These are phyloP conservation scores for Pteronotus mesoamericanus DNA, from an alignment of 2,797 vertebrate genomes.

Conservation along the genomic window DNA sequence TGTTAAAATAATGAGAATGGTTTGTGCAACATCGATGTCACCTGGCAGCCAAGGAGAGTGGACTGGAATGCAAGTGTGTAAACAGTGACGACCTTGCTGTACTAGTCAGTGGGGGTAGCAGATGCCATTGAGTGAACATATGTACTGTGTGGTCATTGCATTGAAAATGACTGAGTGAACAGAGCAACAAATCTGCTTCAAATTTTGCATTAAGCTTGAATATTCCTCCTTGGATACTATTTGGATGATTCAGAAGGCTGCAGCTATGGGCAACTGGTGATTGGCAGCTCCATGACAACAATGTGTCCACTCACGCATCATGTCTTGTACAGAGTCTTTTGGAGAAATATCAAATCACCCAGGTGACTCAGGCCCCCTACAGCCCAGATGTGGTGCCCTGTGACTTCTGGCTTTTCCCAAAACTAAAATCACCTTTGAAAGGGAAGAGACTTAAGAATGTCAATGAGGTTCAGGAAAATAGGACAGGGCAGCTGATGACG, in stretches of 20 bases:
- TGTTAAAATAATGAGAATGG: too few relatives aligned
- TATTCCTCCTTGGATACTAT: background rate
- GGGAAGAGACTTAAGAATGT: background rate
- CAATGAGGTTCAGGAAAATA: background rate
- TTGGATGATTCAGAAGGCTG: background rate
- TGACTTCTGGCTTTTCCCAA: background rate
- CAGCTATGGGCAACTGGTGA: background rate
- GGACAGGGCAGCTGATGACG: background rate
- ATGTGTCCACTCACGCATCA: background rate
- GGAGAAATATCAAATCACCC: background rate
- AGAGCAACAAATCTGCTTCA: background rate
- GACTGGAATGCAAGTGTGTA: too few relatives aligned
- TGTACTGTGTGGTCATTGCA: background rate
- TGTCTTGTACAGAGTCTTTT: background rate
- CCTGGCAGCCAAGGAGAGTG: too few relatives aligned
- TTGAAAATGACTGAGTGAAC: background rate
- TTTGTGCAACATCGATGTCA: too few relatives aligned
- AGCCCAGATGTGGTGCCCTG: background rate
- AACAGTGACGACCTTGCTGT: too few relatives aligned
- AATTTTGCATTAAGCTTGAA: background rate
- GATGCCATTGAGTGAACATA: background rate
- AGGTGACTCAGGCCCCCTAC: background rate
- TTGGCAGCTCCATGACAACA: background rate
- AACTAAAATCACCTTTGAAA: background rate
- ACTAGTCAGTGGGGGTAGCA: too few relatives aligned